Evolutionary conservation across 2,113 vertebrate species (phyloP), one percentile per base, ranked within the genome.

Genomic region (Tamias sibiricus): DNA sequence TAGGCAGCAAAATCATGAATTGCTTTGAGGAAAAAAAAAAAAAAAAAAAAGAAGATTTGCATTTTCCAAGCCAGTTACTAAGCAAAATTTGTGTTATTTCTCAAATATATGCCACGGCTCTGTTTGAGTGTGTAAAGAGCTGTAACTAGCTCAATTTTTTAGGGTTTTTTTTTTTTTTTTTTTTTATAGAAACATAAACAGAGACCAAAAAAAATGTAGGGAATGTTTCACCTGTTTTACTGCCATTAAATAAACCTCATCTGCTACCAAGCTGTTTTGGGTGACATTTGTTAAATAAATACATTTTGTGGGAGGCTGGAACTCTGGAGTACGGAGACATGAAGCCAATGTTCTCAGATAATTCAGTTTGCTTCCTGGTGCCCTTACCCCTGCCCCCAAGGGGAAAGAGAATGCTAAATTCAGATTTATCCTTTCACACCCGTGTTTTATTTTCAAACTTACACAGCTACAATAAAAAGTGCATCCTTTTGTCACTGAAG

Each of bases 151-250:
- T 96, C 64, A 10, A 20, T 87, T 97, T 72, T 87, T 93, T 52
- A 52, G 47, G 47, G 12, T 17, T 87, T 97, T 72, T 89, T 87
- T 93, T 85, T 82, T 71, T 40, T 49, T n/a, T 91, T 77, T 83
- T 76, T 96, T 64, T 96, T 93, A 97, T 89, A 96, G 97, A 98
- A 97, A 97, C 98, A 98, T 98, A 98, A 98, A 98, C 98, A 97
- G 94, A 98, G 96, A 97, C 47, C 24, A 94, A 94, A 93, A 68
- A 68, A 92, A 75, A 92, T 98, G 59, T 94, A 97, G 93, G 82
- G 97, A 98, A 97, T 94, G 80, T 95, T 96, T 97, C 98, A 98
- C 97, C 98, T 98, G 97, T 95, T 97, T 98, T 98, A 93, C 69
- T 24, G 49, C 91, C 97, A 98, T 98, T 97, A 85, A 97, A 95